Conservation (phyloP, 1,140 invertebrate genomes). For the Platorchestia sp. region DNA sequence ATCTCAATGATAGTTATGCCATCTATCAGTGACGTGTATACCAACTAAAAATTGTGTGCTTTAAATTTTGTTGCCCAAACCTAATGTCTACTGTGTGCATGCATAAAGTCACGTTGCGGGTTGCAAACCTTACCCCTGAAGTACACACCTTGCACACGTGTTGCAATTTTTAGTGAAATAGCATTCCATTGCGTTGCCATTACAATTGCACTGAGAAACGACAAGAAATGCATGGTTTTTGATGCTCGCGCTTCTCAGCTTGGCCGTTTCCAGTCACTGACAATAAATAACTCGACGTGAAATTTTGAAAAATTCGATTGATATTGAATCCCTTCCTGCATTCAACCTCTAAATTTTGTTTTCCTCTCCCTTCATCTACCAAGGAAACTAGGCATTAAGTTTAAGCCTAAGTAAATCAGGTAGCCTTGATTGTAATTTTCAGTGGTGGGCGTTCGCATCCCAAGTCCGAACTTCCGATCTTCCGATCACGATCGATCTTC, state of each 20-base stretch:
- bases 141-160: background rate
- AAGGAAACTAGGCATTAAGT: background rate
- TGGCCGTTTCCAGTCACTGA: too few species aligned
- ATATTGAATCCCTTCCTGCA: background rate
- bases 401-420: background rate
- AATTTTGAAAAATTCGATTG: background rate
- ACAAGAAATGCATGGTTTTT: background rate
- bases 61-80: background rate
- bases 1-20: background rate
- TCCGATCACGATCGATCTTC: too few species aligned
- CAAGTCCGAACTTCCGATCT: too few species aligned
- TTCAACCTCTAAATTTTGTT: background rate
- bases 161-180: background rate
- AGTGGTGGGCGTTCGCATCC: too few species aligned
- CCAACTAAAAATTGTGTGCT: too few species aligned
- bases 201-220: background rate
- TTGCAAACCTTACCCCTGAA: background rate
- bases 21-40: background rate
- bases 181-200: background rate
- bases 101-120: background rate
- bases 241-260: background rate
- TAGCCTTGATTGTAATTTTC: background rate
- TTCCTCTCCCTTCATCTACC: background rate
- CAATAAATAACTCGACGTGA: too few species aligned
- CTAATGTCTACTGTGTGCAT: background rate